Evolutionary conservation across 2,113 vertebrate species (phyloP), one percentile per base, ranked within the genome.

Genomic region (Microcebus jonahi): DNA sequence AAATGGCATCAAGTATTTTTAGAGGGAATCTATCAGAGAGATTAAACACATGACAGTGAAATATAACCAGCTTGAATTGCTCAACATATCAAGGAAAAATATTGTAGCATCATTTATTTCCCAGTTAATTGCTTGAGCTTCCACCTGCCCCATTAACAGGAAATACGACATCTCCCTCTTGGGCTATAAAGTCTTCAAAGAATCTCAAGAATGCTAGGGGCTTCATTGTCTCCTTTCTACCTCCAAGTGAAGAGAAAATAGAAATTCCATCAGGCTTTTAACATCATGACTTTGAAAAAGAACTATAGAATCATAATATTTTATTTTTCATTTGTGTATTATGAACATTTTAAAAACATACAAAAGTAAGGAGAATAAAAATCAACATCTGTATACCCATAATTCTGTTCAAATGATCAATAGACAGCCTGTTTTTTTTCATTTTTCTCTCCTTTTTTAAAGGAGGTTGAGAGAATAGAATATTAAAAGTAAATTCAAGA

Each of bases 1-100:
- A 97, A 89, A 87, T 45, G 29, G 53, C 17, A 87, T 89, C n/a
- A 93, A 93, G 53, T 25, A 17, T 83, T 83, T 91, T 91, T 73
- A 73, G 45, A 48, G 29, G 29, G 86, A 87, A 89, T 59, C 25
- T 94, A 92, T 93, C 34, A 86, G 29, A 90, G 27, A 70, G 27
- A n/a, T 63, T 42, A 18, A 93, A 57, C 89, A 82, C 23, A 20
- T 36, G 57, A 45, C 27, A 45, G 29, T 90, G 73, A 93, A 63
- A 86, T 91, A 77, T 34, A 55, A 61, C n/a, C n/a, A 79, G 39
- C 27, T 31, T 79, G 27, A 96, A 50, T 12, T 86, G 27, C n/a
- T 92, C 9, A 34, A 18, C 29, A 36, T 65, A 93, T 77, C 29
- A 93, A 63, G 63, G 39, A 65, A 96, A 95, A 97, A 88, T 80